These are phyloP conservation scores for Choreutis nemorana DNA, from an alignment of 2,888 invertebrate genomes.

Conservation along the genomic window DNA sequence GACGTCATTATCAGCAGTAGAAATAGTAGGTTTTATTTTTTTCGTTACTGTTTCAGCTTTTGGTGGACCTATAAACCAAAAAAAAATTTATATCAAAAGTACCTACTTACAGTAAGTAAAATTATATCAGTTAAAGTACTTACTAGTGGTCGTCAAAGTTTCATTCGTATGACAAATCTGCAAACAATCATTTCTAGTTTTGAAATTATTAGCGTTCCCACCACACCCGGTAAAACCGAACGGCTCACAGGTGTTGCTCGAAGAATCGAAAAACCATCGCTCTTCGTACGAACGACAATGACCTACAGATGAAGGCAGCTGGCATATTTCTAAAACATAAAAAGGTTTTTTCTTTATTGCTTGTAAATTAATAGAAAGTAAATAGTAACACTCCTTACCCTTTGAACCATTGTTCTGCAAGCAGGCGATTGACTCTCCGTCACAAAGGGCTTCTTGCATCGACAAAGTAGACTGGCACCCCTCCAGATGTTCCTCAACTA, in stretches of 20 bases:
- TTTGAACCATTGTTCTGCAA: conserved; percentile 11
- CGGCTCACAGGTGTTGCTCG: conserved; percentile 75
- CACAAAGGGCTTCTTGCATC: conserved; percentile 50
- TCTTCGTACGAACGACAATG: conserved; percentile 80
- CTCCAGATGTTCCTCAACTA: conserved; percentile 35
- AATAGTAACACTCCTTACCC: background rate
- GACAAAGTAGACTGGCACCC: conserved; percentile 46
- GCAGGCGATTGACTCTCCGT: conserved; percentile 37
- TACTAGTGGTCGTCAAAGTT: background rate
- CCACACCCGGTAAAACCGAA: conserved; percentile 92
- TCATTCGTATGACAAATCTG: conserved; percentile 53
- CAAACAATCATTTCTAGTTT: conserved; percentile 74
- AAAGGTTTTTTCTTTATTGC: background rate
- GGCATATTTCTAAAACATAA: conserved; percentile 61
- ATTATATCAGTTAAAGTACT: too few relatives aligned
- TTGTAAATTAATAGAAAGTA: background rate
- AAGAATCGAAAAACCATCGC: conserved; percentile 86
- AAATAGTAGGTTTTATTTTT: conserved; percentile 33
- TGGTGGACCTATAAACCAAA: too few relatives aligned
- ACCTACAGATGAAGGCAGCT: conserved; percentile 72
- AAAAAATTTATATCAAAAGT: too few relatives aligned
- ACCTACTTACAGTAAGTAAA: too few relatives aligned
- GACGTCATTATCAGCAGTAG: conserved; percentile 41
- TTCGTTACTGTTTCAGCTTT: too few relatives aligned
- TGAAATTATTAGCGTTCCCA: conserved; percentile 89